Percentiles rank a stretch among this genome's conserved stretches.
Evolutionary conservation across 2,797 vertebrate genomes (phyloP).

Genomic region (Poliocrania exsul): DNA sequence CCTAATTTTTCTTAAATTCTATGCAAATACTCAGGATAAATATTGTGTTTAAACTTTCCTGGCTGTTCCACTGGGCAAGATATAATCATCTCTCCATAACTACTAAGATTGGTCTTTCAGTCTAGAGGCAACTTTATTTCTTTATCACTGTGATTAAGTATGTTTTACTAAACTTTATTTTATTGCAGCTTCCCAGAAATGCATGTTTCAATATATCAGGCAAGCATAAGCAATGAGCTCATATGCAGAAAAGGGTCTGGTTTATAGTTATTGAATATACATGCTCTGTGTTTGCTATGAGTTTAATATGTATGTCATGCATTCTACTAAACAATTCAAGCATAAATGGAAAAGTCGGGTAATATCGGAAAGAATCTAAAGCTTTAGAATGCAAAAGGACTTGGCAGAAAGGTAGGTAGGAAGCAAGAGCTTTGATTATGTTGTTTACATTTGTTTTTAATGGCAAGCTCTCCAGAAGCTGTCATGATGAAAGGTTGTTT

Average conservation of each 20-base stretch:
- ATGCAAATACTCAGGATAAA: not conserved
- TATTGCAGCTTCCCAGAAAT: conserved; percentile 47
- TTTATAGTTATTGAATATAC: conserved; percentile 42
- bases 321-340: conserved; percentile 36
- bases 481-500: not conserved
- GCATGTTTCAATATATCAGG: conserved; percentile 29
- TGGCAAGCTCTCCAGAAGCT: not conserved
- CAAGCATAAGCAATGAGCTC: conserved; percentile 57
- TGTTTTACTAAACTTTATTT: conserved; percentile 50
- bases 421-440: not conserved
- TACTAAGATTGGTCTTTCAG: not conserved
- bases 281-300: conserved; percentile 4
- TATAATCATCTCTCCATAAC: not conserved
- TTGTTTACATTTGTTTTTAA: not conserved
- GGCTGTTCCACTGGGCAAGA: not conserved
- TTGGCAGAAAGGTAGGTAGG: not conserved
- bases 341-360: conserved; percentile 15
- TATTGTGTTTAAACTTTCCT: not conserved
- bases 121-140: conserved; percentile 18
- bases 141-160: conserved; percentile 28
- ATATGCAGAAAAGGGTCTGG: not conserved
- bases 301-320: conserved; percentile 14
- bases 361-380: conserved; percentile 25
- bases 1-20: not conserved
- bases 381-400: not conserved